These are phyloP conservation scores for Enoplolaimus lenunculus DNA, from an alignment of 2,888 invertebrate genomes.

Conservation along the genomic window DNA sequence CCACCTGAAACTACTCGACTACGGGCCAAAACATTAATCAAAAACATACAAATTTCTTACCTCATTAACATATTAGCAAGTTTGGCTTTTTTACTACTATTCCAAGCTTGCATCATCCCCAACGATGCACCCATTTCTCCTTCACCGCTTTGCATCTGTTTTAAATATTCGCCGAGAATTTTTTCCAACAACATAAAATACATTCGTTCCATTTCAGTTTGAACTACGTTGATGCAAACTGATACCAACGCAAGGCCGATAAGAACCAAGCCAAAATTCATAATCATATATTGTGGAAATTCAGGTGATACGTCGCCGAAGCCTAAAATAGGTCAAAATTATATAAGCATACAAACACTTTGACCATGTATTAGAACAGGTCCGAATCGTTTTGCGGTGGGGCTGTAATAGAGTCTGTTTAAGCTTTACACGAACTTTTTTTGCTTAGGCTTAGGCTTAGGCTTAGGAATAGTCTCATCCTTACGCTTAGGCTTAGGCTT, in stretches of 20 bases:
- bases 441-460: too few relatives aligned
- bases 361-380: too few relatives aligned
- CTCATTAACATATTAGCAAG: not conserved
- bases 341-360: too few relatives aligned
- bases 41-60: too few relatives aligned
- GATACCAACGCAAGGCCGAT: constrained; percentile 23
- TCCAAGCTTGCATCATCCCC: not conserved
- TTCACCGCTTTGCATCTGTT: not conserved
- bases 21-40: too few relatives aligned
- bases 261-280: constrained; percentile 23
- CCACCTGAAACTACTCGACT: too few relatives aligned
- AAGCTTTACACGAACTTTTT: too few relatives aligned
- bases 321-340: constrained; percentile 21
- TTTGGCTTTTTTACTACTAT: not conserved
- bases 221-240: constrained; percentile 21
- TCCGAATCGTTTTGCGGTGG: too few relatives aligned
- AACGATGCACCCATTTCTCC: not conserved
- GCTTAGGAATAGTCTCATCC: too few relatives aligned
- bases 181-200: constrained; percentile 16
- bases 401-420: too few relatives aligned
- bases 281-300: constrained; percentile 21
- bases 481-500: too few relatives aligned
- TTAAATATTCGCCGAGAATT: not conserved
- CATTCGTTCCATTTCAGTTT: constrained; percentile 20
- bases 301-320: constrained; percentile 23